Evolutionary conservation across 2,797 vertebrate genomes (phyloP), one percentile per base, ranked within the genome.

Genomic region (Microcaecilia unicolor): DNA sequence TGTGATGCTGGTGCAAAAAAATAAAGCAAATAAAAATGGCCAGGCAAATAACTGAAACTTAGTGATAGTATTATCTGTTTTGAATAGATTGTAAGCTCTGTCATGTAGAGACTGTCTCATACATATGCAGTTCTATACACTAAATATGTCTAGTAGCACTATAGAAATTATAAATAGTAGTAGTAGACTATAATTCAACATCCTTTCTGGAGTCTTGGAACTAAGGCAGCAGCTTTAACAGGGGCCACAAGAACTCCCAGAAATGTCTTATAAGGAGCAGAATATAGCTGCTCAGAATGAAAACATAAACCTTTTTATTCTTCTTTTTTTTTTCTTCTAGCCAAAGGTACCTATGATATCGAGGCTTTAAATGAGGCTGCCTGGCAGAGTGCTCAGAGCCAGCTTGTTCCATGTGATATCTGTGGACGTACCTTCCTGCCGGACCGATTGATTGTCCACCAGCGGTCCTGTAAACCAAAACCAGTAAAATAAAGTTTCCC

Each of bases 181-280:
- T n/a, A n/a, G n/a, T n/a, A n/a, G n/a, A n/a, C n/a, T n/a, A n/a
- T n/a, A n/a, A n/a, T n/a, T n/a, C n/a, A n/a, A n/a, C n/a, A n/a
- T n/a, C n/a, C n/a, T n/a, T 55, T 56, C 52, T 31, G 52, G 51
- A 63, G 66, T n/a, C n/a, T n/a, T n/a, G n/a, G 43, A 51, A 61
- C 53, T 62, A 62, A 47, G 58, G 65, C 68, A 72, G 66, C 51
- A 61, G n/a, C n/a, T n/a, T 71, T 77, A 65, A 75, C 54, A 72
- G 71, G n/a, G n/a, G 80, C 70, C 76, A 75, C 70, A 80, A 72
- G 65, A 81, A 81, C 81, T 82, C 80, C 78, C 77, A 80, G 70
- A 64, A 75, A 70, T 83, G 83, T 80, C 72, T 64, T 41, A 63
- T 65, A 45, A 60, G 62, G 55, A 64, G 41, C 38, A 64, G 55